phyloP scores from a whole-genome alignment of 2,797 vertebrate genomes.

The Sebastes melanostomus region DNA sequence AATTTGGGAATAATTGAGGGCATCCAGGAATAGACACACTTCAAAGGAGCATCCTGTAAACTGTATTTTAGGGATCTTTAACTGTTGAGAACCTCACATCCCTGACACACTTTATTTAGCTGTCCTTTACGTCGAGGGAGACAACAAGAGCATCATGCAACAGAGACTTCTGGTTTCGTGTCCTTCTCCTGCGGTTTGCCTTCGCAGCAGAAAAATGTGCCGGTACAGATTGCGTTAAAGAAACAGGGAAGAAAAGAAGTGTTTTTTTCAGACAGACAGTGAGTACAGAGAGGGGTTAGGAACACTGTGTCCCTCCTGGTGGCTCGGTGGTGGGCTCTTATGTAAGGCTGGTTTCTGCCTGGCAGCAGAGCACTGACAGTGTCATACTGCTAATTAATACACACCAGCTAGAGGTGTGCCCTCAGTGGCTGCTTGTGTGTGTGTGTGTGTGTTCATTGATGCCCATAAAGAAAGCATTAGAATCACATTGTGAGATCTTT shows the following conservation, averaged over 20 bases:
- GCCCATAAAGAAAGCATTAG: conserved; percentile 4
- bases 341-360: conserved; percentile 65
- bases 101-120: conserved; percentile 27
- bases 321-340: conserved; percentile 61
- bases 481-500: background rate
- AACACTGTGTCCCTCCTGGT: conserved; percentile 69
- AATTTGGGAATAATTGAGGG: conserved; percentile 50
- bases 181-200: conserved; percentile 30
- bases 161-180: conserved; percentile 5
- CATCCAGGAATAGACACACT: conserved; percentile 51
- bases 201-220: conserved; percentile 27
- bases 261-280: conserved; percentile 2
- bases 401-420: conserved; percentile 51
- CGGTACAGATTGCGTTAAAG: background rate
- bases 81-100: conserved; percentile 22
- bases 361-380: conserved; percentile 63
- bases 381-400: conserved; percentile 62
- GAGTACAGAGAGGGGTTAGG: conserved; percentile 31
- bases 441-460: conserved; percentile 5
- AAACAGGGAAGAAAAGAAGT: background rate
- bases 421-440: conserved; percentile 7
- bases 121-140: background rate
- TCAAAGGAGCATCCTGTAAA: conserved; percentile 50
- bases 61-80: conserved; percentile 33
- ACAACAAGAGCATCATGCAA: too few species aligned